Conservation (phyloP, 2,113 vertebrate genomes). For the Phrynocephalus versicolor region DNA sequence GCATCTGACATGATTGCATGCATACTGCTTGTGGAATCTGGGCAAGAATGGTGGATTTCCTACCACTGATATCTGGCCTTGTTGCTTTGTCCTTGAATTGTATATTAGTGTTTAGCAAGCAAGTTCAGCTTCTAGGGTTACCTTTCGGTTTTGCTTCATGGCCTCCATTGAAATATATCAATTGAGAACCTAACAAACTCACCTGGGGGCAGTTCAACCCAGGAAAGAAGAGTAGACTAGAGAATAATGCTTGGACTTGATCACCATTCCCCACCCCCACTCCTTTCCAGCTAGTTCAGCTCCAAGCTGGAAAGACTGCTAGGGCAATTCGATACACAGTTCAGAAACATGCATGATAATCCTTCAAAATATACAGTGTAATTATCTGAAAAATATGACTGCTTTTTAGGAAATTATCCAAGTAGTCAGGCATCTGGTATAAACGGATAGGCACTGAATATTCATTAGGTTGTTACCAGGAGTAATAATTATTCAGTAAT, state of each 20-base stretch:
- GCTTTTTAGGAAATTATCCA: not conserved
- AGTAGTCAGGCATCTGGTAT: not conserved
- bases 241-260: not conserved
- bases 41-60: not conserved
- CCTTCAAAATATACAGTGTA: not conserved
- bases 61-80: not conserved
- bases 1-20: not conserved
- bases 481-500: constrained; percentile 18
- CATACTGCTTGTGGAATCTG: not conserved
- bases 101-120: not conserved
- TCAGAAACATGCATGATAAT: constrained; percentile 1
- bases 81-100: not conserved
- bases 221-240: not conserved
- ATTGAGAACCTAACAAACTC: not conserved
- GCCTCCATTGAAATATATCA: not conserved
- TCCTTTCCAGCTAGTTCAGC: not conserved
- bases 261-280: not conserved
- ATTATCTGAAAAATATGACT: not conserved
- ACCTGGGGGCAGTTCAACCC: not conserved
- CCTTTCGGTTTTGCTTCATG: not conserved
- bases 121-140: not conserved
- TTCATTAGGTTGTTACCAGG: constrained; percentile 18
- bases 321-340: not conserved
- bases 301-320: not conserved
- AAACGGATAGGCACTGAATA: not conserved